These are phyloP conservation scores for Alexandromys fortis DNA, from an alignment of 2,113 vertebrate species.

Conservation along the genomic window DNA sequence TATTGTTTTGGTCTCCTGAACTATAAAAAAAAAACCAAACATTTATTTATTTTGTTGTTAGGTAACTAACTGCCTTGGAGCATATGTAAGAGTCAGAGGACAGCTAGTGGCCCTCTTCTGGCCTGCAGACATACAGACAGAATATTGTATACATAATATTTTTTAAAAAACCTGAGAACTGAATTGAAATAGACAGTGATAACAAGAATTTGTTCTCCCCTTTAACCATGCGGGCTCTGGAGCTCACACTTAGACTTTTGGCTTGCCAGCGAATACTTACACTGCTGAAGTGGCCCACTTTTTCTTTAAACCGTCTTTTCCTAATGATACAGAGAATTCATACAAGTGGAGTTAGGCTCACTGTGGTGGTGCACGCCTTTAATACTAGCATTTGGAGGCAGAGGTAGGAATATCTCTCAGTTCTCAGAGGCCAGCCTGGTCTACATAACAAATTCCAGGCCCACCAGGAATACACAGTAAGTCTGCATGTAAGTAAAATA, in stretches of 20 bases:
- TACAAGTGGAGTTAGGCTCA: background rate
- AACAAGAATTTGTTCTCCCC: background rate
- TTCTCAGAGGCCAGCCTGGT: background rate
- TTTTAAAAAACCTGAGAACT: too few species aligned
- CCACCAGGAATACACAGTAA: background rate
- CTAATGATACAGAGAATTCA: background rate
- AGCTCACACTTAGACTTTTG: background rate
- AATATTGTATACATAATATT: too few species aligned
- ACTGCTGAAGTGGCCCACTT: background rate
- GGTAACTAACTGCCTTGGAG: background rate
- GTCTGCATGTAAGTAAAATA: background rate
- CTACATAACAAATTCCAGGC: background rate
- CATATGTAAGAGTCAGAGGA: background rate
- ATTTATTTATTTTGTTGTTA: background rate
- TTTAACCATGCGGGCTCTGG: background rate
- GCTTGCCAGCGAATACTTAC: too few species aligned
- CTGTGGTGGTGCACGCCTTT: background rate
- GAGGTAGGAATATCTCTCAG: background rate
- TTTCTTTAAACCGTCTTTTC: conserved; percentile 36
- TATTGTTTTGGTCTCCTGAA: background rate
- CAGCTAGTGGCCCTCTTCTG: too few species aligned
- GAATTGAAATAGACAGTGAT: too few species aligned
- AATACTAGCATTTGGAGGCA: background rate
- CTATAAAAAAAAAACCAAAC: background rate
- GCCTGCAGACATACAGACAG: too few species aligned